These are phyloP conservation scores for Planiliza haematocheilus DNA, from an alignment of 2,113 vertebrate genomes.

Conservation along the genomic window DNA sequence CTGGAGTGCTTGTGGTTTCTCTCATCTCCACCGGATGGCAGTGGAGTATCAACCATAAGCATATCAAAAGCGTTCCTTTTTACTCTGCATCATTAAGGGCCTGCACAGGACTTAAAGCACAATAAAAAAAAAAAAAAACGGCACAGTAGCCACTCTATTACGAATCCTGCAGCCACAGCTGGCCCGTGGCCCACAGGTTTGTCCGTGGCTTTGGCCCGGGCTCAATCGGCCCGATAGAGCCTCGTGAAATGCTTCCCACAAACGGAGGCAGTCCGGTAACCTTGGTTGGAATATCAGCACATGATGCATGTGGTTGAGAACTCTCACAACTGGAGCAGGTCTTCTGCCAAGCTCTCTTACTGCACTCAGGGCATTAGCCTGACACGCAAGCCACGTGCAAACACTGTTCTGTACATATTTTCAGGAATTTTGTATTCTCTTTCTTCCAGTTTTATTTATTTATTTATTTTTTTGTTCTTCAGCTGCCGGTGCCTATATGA, in stretches of 20 bases:
- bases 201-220: constrained; percentile 41
- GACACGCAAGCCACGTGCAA: background rate
- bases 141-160: constrained; percentile 29
- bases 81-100: constrained; percentile 31
- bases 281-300: constrained; percentile 57
- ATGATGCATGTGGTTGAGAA: constrained; percentile 60
- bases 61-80: background rate
- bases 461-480: background rate
- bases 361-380: constrained; percentile 3
- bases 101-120: constrained; percentile 34
- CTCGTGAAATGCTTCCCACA: constrained; percentile 58
- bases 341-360: constrained; percentile 29
- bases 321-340: constrained; percentile 38
- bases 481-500: background rate
- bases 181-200: constrained; percentile 63
- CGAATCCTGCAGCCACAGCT: constrained; percentile 23
- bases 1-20: constrained; percentile 10
- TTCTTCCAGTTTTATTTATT: background rate
- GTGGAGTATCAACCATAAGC: constrained; percentile 47
- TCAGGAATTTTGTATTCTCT: background rate
- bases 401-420: background rate
- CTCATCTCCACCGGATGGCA: constrained; percentile 72
- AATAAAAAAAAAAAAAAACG: constrained; percentile 19
- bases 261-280: constrained; percentile 60
- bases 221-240: constrained; percentile 50